Base-by-base conservation (phyloP, 2,888 invertebrate species). In the Drosophila limbata region DNA sequence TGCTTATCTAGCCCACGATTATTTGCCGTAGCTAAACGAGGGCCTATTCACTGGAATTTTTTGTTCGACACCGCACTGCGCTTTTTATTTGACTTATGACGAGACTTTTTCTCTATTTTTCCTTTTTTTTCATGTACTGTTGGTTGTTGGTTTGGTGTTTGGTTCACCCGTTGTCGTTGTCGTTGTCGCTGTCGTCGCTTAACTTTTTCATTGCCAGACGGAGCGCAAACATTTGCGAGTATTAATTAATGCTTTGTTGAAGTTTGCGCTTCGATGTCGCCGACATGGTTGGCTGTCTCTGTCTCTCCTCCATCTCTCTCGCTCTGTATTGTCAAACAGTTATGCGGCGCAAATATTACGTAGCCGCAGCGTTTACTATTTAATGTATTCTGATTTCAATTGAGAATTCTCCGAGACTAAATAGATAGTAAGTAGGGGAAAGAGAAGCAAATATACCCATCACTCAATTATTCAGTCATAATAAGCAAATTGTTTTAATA, bases 151-250 rank as follows among this genome's bases (percentile, higher is more conserved):
- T 47, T 59, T 50, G 45, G 51, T 76, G 68, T 79, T 81, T 76
- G 76, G 66, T 48, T 62, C 76, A 76, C 83, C 73, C 83, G 73
- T 68, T 19, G 50, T 28, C 33, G 50, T 35, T 25, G 57, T n/a
- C 21, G 73, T 37, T 35, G 33, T 31, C 48, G 44, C 17, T 33
- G 64, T 45, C 51, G 52, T 79, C 84, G 85, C 69, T 87, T 77
- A 83, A 81, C 90, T 88, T 89, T 89, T 90, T 84, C 89, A 89
- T 86, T 88, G 86, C 90, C 91, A 90, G 90, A 90, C 90, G 77
- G 75, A 88, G 89, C 81, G 81, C 90, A 90, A 90, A 90, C 88
- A 91, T 90, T 88, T 81, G 84, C 84, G 81, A 79, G 90, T 90
- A 90, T 89, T 90, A 90, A 90, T 90, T 91, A 89, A 85, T 86